A percentile compares a stretch with the other conserved stretches of the same genome.
Evolutionary conservation across 2,113 vertebrate genomes (phyloP).

Genomic region (Indicator maculatus): DNA sequence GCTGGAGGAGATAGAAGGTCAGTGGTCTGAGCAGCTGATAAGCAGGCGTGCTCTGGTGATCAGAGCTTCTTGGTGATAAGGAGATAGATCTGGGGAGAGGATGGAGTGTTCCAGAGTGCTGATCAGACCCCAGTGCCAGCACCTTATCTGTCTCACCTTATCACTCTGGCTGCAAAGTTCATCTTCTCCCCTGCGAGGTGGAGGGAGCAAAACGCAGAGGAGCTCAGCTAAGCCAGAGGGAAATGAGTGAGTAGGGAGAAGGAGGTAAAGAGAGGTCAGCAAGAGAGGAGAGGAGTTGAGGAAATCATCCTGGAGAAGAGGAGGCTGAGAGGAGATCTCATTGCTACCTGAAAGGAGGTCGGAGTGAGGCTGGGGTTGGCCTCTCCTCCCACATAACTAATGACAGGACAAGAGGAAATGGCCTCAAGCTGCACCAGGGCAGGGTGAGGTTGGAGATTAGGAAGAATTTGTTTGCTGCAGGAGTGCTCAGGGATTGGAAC

Average conservation of each 20-base stretch:
- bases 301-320: background rate
- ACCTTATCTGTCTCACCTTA: background rate
- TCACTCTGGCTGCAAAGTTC: fast-evolving
- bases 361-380: too few species aligned
- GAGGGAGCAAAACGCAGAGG: background rate
- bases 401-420: too few species aligned
- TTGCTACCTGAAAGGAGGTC: too few species aligned
- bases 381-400: too few species aligned
- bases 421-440: too few species aligned
- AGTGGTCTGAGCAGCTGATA: background rate
- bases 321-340: too few species aligned
- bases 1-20: background rate
- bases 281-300: background rate
- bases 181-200: background rate
- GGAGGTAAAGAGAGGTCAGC: background rate
- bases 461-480: too few species aligned
- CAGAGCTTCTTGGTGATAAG: background rate
- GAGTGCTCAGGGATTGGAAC: too few species aligned
- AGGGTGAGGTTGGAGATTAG: too few species aligned
- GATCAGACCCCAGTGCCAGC: background rate
- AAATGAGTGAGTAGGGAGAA: background rate
- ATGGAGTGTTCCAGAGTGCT: background rate
- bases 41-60: background rate
- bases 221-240: background rate
- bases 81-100: background rate